These are phyloP conservation scores for Leptopilina drosophilae DNA, from an alignment of 2,888 invertebrate genomes.

Conservation along the genomic window DNA sequence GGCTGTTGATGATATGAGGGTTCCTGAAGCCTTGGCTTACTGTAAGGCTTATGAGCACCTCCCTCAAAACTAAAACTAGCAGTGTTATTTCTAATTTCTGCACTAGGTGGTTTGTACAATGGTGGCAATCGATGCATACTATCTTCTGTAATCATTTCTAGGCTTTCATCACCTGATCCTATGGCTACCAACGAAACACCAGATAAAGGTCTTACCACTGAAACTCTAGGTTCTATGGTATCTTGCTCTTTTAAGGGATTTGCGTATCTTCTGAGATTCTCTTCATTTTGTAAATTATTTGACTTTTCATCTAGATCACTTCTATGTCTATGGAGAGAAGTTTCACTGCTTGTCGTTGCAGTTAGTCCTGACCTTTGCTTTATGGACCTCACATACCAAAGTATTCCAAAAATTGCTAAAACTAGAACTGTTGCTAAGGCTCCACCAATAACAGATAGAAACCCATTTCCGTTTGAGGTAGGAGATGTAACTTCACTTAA, in stretches of 20 bases:
- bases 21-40: conserved; percentile 73
- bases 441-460: conserved; percentile 71
- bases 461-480: conserved; percentile 61
- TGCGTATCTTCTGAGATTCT: conserved; percentile 89
- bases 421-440: conserved; percentile 68
- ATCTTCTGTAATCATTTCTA: conserved; percentile 82
- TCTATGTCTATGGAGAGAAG: conserved; percentile 79
- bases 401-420: conserved; percentile 67
- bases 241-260: conserved; percentile 86
- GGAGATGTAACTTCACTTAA: conserved; percentile 74
- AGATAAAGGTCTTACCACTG: conserved; percentile 77
- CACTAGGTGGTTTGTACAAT: conserved; percentile 90
- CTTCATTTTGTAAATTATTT: conserved; percentile 94
- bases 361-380: conserved; percentile 71
- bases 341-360: conserved; percentile 74
- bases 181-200: conserved; percentile 77
- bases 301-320: conserved; percentile 89
- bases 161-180: conserved; percentile 80
- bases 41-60: conserved; percentile 74
- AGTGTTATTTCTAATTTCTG: conserved; percentile 90
- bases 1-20: conserved; percentile 69
- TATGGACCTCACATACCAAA: conserved; percentile 69
- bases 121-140: conserved; percentile 78
- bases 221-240: conserved; percentile 79
- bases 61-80: conserved; percentile 79